Base-by-base conservation (phyloP, 2,797 vertebrate genomes). In the Oreonectes daqikongensis region DNA sequence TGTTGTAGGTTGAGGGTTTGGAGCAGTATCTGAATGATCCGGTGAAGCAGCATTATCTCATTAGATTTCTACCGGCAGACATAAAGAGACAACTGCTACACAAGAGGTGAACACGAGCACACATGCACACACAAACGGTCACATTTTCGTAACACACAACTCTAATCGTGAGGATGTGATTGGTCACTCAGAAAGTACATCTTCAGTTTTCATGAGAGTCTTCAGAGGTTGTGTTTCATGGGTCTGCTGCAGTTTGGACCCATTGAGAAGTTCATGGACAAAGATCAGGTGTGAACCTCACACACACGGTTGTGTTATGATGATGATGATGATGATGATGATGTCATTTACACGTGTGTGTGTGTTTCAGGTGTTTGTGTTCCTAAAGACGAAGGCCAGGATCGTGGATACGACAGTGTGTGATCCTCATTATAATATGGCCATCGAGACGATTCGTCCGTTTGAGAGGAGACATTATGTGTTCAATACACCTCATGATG, bases 351-450 rank as follows among this genome's bases (percentile, higher is more conserved):
- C 40, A 42, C 12, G 40, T 2, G 40, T 42, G 40, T 12, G 40
- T 38, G 35, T 5, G 73, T 18, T 8, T 17, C 87, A 98, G 96
- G 90, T 95, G 79, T 96, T 96, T 80, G 60, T 99, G 59, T 97
- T 87, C 79, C 69, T 98, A 87, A 99, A 93, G 90, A 94, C 83
- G 40, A 93, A 94, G 0, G 90, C 94, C 4, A 91, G 90, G 44
- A 94, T 99, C 11, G 90, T 96, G 0, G 96, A 99, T 84, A 99
- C 97, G 66, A 97, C 95, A 20, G 89, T 72, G 61, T 93, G 96
- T 1, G 97, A 99, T 75, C 96, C 96, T 0, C 97, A 99, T 87
- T 98, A 99, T 82, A 97, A 98, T 89, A 87, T 95, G 85, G 95
- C 95, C 8, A 89, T 93, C 42, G 95, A 95, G 24, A 90, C 87